These are phyloP conservation scores for Phymorhynchus buccinoides DNA, from an alignment of 1,140 invertebrate genomes.

Conservation along the genomic window DNA sequence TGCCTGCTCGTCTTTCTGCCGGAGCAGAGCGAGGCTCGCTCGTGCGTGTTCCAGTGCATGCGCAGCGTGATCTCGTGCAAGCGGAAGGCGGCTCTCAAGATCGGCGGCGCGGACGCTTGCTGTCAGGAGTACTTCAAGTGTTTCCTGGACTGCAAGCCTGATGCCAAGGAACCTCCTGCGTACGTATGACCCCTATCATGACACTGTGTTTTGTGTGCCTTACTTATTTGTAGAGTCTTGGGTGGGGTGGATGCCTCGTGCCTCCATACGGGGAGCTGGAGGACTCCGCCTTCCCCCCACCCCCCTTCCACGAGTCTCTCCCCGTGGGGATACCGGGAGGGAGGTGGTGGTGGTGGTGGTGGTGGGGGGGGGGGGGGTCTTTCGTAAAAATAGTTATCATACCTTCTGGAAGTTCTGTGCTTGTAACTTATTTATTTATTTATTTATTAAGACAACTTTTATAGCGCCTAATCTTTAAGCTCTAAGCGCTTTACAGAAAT, in stretches of 20 bases:
- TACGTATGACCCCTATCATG: not conserved
- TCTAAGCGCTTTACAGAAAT: no score
- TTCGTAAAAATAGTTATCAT: no score
- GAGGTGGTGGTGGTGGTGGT: no score
- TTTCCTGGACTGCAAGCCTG: constrained; percentile 12
- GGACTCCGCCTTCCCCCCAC: not conserved
- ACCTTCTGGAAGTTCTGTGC: no score
- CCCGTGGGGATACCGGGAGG: not conserved
- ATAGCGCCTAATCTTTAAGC: no score
- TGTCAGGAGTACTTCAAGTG: not conserved
- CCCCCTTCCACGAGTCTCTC: not conserved
- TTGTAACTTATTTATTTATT: no score
- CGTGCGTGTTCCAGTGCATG: constrained; percentile 28
- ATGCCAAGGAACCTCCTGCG: not conserved
- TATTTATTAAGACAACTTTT: no score
- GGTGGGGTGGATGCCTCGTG: no score
- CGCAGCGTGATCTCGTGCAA: constrained; percentile 13
- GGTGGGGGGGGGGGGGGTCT: no score
- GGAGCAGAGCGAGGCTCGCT: not conserved
- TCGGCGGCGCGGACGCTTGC: not conserved
- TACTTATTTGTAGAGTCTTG: no score
- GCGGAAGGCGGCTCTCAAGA: not conserved
- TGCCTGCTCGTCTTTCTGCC: not conserved
- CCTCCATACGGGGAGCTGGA: not conserved
- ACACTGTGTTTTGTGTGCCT: no score